Conservation (phyloP, 2,113 vertebrate species). For the Rousettus leschenaultii region DNA sequence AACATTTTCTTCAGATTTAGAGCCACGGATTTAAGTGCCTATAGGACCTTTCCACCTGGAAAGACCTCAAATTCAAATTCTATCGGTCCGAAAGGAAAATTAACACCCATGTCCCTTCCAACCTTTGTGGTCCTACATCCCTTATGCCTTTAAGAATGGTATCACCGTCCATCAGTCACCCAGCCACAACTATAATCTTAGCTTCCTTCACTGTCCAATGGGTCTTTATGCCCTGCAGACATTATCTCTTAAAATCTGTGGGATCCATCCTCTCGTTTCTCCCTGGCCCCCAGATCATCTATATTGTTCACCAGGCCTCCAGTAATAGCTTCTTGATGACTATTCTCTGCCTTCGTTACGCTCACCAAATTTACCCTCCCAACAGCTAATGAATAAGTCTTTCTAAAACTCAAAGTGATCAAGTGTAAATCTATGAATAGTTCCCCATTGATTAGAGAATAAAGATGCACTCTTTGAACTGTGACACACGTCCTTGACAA, state of each 20-base stretch:
- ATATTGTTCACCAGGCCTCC: neutral
- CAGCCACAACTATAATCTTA: neutral
- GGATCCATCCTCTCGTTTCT: neutral
- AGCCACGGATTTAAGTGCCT: neutral
- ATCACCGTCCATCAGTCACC: neutral
- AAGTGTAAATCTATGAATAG: constrained; percentile 27
- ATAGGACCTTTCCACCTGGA: neutral
- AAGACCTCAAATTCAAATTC: neutral
- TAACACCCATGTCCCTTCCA: neutral
- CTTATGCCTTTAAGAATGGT: neutral
- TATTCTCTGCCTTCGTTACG: neutral
- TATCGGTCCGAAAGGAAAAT: neutral
- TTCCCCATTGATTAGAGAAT: neutral
- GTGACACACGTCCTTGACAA: neutral
- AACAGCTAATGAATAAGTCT: neutral
- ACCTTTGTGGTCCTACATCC: neutral
- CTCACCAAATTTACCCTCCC: neutral
- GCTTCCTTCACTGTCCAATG: neutral
- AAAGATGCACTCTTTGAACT: neutral
- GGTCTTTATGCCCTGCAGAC: neutral
- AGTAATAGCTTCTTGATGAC: neutral
- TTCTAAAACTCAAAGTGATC: constrained; percentile 32
- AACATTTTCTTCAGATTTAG: neutral
- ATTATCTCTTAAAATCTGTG: neutral
- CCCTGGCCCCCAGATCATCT: neutral